These are phyloP conservation scores for Lepidurus couesii DNA, from an alignment of 1,140 invertebrate species.

Conservation along the genomic window DNA sequence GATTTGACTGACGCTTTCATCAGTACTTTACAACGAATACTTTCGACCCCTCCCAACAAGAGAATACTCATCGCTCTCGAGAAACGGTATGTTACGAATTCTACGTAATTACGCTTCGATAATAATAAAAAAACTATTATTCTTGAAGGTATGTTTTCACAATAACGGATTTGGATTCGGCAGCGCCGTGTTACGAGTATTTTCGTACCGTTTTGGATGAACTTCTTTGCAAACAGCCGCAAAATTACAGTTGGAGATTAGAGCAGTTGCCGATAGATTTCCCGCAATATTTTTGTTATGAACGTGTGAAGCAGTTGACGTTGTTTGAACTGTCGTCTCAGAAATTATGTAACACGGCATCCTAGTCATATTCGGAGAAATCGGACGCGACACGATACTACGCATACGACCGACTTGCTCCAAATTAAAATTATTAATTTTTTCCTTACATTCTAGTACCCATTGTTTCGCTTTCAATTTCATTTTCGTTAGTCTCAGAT, in stretches of 20 bases:
- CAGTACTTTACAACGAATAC: slow-evolving; percentile 60
- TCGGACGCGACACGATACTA: neutral
- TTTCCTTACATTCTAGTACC: too few relatives aligned
- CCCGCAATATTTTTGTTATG: slow-evolving; percentile 74
- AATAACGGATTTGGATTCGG: slow-evolving; percentile 65
- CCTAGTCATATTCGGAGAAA: neutral
- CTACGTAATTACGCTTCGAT: slow-evolving; percentile 17
- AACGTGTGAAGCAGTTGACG: slow-evolving; percentile 66
- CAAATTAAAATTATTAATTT: neutral
- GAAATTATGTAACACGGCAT: neutral
- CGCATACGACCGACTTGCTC: neutral
- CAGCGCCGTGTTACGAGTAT: slow-evolving; percentile 77
- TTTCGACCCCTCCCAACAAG: slow-evolving; percentile 55
- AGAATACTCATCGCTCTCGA: slow-evolving; percentile 72
- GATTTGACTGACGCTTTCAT: slow-evolving; percentile 75
- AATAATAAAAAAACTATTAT: slow-evolving; percentile 27
- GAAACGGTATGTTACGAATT: slow-evolving; percentile 53
- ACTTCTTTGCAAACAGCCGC: slow-evolving; percentile 32
- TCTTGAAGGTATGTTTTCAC: slow-evolving; percentile 66
- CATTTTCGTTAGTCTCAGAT: too few relatives aligned
- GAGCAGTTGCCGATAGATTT: slow-evolving; percentile 55
- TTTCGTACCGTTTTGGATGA: slow-evolving; percentile 48
- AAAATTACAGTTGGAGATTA: slow-evolving; percentile 33
- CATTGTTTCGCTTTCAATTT: too few relatives aligned
- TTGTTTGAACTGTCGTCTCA: slow-evolving; percentile 58